Evolutionary conservation across 2,888 invertebrate species (phyloP), one percentile per base, ranked within the genome.

Genomic region (Tetragnatha montana): DNA sequence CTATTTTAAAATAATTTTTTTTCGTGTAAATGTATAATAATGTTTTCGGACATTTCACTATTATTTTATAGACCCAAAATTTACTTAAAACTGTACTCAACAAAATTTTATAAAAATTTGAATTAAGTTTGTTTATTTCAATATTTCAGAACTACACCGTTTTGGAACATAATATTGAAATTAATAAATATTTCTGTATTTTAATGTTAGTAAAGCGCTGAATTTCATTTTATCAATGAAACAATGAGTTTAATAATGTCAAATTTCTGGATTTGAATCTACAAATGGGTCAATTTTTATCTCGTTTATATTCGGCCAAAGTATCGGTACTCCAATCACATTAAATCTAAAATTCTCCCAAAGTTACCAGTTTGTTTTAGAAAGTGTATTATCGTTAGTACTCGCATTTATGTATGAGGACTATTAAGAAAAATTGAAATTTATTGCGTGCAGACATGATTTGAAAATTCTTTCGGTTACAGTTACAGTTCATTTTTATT

Each of bases 231-330:
- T 35, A 35, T 35, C 35, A 12, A 60, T 60, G 17, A 60, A 12
- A 60, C 10, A 60, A 60, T 60, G 60, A 60, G 10, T 60, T 60
- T 60, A 35, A 35, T 35, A 35, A 60, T 60, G 60, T 17, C 60
- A 60, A 81, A 71, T 80, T n/a, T 81, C 89, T 89, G 89, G 89
- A 85, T 89, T 76, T 89, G 89, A 89, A 89, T 89, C 89, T 89
- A 89, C 89, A 89, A 89, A 89, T 89, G 89, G 22, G 76, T 60
- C 68, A 35, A 73, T 8, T 74, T 78, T 49, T 21, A 60, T 22
- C 70, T 69, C 21, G 10, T 75, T 74, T 76, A 35, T 35, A 35
- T 35, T 35, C 35, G 35, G 4, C 35, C 35, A 35, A 35, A 35
- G 4, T 35, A 35, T 35, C 35, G 35, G 35, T 35, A 35, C 35